Evolutionary conservation across 2,888 invertebrate species (phyloP).

Genomic region (Agrypnus murinus): DNA sequence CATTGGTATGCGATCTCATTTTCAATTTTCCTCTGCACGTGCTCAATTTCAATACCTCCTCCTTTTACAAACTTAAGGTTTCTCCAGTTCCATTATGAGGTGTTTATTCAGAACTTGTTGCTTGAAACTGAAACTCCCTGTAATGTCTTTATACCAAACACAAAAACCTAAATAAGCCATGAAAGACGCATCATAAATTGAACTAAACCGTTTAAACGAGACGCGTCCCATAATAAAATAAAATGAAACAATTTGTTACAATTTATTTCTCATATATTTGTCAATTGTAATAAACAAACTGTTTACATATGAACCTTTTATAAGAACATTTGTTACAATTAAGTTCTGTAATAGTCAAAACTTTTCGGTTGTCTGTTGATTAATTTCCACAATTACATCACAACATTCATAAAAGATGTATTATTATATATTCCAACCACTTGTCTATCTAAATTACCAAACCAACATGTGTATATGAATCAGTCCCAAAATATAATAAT

Average conservation of each 20-base stretch:
- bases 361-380: not conserved
- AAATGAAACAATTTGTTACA: constrained; percentile 27
- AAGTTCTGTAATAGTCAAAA: not conserved
- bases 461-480: constrained; percentile 21
- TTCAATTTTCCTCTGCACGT: not conserved
- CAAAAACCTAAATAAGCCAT: constrained; percentile 20
- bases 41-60: not conserved
- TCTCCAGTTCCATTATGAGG: not conserved
- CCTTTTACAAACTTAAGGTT: not conserved
- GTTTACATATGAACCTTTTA: constrained; percentile 19
- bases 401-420: not conserved
- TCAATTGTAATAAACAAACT: constrained; percentile 33
- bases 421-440: constrained; percentile 6
- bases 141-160: constrained; percentile 4
- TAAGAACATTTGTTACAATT: constrained; percentile 19
- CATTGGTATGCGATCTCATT: not conserved
- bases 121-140: not conserved
- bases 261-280: constrained; percentile 36
- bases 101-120: constrained; percentile 14
- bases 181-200: constrained; percentile 11
- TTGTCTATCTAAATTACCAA: constrained; percentile 7
- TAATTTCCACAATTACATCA: constrained; percentile 29
- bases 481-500: constrained; percentile 12
- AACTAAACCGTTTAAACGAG: constrained; percentile 2
- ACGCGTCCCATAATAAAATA: constrained; percentile 19